Evolutionary conservation across 1,140 invertebrate species (phyloP), one percentile per base, ranked within the genome.

Genomic region (Odontomachus brunneus): DNA sequence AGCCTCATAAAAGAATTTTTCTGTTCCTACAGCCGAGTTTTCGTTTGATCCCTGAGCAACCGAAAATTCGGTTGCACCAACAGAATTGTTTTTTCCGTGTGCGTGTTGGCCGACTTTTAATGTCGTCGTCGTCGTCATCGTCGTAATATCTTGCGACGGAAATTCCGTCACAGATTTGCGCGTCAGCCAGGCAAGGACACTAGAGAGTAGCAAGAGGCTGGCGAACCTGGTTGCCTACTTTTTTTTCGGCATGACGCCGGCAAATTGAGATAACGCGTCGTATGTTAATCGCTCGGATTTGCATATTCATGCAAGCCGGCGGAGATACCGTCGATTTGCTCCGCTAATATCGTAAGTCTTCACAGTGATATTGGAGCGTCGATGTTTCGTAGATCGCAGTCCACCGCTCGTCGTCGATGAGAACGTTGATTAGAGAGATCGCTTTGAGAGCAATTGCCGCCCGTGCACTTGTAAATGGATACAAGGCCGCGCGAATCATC

Each of bases 211-310:
- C 53, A 29, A 5, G 1, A 44, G 11, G 7, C 48, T 65, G 29
- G 51, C 63, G 33, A 66, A 76, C 9, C 29, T 38, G 73, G n/a
- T 65, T 75, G 33, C 63, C 29, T 66, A 66, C 19, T 53, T 55
- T 73, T 66, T 53, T 55, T 73, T 65, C 62, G 51, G n/a, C 53
- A 55, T 19, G 5, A 3, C 48, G 48, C 19, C 63, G 14, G 22
- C 53, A 33, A 76, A 51, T 38, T 4, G 12, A 66, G 44, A 66
- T 76, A 76, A 76, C 29, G 49, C 29, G 48, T 19, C 44, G 49
- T 66, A 76, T 76, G 5, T 76, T 53, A 76, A 66, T 66, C 11
- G 49, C 33, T 38, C 11, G 24, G 19, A 76, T 76, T 75, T 59
- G 12, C 55, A 66, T 55, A 66, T 76, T 38, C 63, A 38, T 51